A percentile compares a stretch with the other conserved stretches of the same genome.
These are phyloP conservation scores for Lithophane socia DNA, from an alignment of 2,888 invertebrate species.

Conservation along the genomic window DNA sequence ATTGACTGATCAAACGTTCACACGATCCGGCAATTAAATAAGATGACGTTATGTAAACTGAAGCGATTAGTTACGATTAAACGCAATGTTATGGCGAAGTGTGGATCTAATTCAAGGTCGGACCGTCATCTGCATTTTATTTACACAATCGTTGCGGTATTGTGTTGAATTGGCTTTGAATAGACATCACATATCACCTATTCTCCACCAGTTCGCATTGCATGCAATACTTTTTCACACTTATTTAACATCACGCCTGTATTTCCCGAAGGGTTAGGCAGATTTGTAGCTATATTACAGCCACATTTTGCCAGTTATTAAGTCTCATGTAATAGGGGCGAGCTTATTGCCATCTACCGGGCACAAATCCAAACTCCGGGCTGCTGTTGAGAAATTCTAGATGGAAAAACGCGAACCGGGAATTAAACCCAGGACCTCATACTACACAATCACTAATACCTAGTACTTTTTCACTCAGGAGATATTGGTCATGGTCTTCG, in stretches of 20 bases:
- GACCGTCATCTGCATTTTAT: conserved; percentile 39
- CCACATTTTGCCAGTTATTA: background rate
- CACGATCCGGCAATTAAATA: conserved; percentile 63
- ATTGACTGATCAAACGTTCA: conserved; percentile 61
- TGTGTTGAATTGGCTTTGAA: background rate
- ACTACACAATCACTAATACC: background rate
- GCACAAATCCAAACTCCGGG: background rate
- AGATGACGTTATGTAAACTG: conserved; percentile 58
- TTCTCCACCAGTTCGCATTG: background rate
- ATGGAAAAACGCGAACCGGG: too few species aligned
- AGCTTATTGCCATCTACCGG: background rate
- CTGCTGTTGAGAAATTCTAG: background rate
- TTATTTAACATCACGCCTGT: background rate
- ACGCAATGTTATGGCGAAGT: conserved; percentile 37
- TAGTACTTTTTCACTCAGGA: background rate
- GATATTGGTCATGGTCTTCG: background rate
- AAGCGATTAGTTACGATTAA: conserved; percentile 48
- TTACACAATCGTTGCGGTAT: conserved; percentile 17
- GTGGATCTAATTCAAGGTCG: conserved; percentile 62
- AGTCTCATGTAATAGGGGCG: background rate
- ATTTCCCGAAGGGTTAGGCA: background rate
- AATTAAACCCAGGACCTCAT: too few species aligned
- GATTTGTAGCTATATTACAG: too few species aligned
- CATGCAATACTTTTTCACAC: background rate
- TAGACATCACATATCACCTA: background rate